Evolutionary conservation across 2,113 vertebrate species (phyloP).

Genomic region (Gymnorhina tibicen): DNA sequence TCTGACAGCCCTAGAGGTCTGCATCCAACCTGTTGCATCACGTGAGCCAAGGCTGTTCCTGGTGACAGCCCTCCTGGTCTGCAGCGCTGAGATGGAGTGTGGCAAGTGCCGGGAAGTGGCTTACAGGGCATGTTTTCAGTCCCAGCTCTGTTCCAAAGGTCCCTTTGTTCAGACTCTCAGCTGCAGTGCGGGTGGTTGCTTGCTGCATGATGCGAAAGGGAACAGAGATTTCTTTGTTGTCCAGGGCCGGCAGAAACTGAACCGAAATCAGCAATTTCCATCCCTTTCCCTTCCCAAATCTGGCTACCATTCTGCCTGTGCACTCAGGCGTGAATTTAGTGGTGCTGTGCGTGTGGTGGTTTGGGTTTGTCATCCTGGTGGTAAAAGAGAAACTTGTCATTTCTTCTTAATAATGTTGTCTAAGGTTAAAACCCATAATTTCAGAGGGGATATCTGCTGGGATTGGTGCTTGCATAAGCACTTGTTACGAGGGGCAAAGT

Average conservation of each 20-base stretch:
- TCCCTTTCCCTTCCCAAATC: background rate
- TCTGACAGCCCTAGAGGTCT: background rate
- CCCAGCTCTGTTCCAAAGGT: slow-evolving; percentile 44
- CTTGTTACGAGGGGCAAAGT: rapidly evolving
- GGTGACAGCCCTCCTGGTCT: background rate
- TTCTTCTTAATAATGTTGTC: rapidly evolving
- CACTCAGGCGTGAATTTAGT: background rate
- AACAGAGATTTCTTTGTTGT: slow-evolving; percentile 65
- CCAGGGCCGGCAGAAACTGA: background rate
- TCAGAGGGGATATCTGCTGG: background rate
- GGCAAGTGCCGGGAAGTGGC: background rate
- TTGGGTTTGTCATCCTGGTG: background rate
- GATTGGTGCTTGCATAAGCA: rapidly evolving
- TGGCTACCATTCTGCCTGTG: background rate
- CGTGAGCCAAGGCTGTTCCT: rapidly evolving
- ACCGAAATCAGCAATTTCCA: slow-evolving; percentile 5
- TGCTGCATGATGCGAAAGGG: background rate
- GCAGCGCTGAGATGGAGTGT: background rate
- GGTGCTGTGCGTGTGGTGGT: rapidly evolving
- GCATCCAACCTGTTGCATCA: background rate
- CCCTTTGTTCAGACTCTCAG: slow-evolving; percentile 34
- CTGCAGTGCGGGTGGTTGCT: background rate
- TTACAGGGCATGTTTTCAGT: background rate
- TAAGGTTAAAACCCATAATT: background rate
- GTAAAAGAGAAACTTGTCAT: background rate